These are phyloP conservation scores for Mellilla xanthometata DNA, from an alignment of 2,888 invertebrate genomes.

Conservation along the genomic window DNA sequence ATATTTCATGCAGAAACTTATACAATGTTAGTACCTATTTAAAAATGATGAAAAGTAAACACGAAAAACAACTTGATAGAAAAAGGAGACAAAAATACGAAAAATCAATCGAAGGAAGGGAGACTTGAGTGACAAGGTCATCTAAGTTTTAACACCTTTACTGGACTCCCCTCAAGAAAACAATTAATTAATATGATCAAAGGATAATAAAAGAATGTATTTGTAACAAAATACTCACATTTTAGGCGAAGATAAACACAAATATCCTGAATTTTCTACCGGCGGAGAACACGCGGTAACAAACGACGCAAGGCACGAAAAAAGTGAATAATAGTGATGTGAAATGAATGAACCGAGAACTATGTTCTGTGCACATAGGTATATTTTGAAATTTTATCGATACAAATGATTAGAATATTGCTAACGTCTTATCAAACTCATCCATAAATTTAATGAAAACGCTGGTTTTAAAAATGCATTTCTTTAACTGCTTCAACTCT, in stretches of 20 bases:
- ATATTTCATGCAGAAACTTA: too few species aligned
- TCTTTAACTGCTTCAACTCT: too few species aligned
- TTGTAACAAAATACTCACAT: constrained; percentile 42
- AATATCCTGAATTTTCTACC: constrained; percentile 38
- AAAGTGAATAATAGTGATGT: constrained; percentile 13
- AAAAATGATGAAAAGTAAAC: not conserved
- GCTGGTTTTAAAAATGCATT: too few species aligned
- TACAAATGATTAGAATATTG: too few species aligned
- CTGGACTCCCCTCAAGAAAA: too few species aligned
- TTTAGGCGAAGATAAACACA: constrained; percentile 35
- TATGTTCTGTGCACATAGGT: not conserved
- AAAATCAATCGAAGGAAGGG: constrained; percentile 26
- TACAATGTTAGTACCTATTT: too few species aligned
- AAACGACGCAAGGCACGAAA: constrained; percentile 33
- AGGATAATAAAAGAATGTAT: not conserved
- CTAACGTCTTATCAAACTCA: too few species aligned
- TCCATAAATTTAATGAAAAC: too few species aligned
- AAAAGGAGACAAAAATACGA: constrained; percentile 9
- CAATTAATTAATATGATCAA: not conserved
- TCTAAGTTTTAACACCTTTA: not conserved
- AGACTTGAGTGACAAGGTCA: constrained; percentile 27
- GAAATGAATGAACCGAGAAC: too few species aligned
- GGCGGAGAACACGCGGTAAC: constrained; percentile 60
- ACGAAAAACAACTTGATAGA: not conserved
- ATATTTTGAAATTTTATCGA: too few species aligned